Conservation (phyloP, 2,888 invertebrate species). For the Sicus ferrugineus region DNA sequence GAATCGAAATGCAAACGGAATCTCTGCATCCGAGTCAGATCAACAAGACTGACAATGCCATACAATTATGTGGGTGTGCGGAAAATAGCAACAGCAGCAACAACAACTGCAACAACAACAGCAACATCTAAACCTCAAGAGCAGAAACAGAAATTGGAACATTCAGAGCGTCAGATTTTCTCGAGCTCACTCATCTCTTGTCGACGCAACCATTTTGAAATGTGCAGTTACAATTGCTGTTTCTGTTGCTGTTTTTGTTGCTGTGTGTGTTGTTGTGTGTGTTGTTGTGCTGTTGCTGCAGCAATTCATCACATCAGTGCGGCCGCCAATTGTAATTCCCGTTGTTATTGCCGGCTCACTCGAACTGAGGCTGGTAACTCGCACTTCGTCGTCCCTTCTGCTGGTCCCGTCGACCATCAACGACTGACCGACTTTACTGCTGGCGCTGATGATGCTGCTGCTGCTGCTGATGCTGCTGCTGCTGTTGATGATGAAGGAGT, state of each 20-base stretch:
- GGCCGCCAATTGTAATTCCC: neutral
- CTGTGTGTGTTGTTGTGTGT: neutral
- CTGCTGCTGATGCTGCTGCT: neutral
- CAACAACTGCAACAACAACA: too few species aligned
- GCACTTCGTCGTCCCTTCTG: neutral
- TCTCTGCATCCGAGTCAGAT: neutral
- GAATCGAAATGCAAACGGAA: neutral
- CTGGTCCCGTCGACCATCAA: neutral
- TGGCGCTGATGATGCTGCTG: slow-evolving; percentile 3
- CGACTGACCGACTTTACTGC: neutral
- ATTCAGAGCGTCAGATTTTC: neutral
- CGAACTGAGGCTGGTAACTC: neutral
- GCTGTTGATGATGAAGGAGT: too few species aligned
- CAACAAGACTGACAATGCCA: neutral
- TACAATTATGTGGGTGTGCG: too few species aligned
- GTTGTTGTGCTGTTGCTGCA: slow-evolving; percentile 7
- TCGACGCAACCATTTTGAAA: neutral
- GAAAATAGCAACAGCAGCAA: neutral
- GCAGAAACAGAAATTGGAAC: slow-evolving; percentile 7
- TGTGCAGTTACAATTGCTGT: too few species aligned
- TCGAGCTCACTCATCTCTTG: neutral
- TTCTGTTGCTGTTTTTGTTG: neutral
- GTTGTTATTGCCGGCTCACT: neutral
- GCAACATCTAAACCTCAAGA: too few species aligned
- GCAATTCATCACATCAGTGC: neutral